Evolutionary conservation across 1,140 invertebrate genomes (phyloP).

Genomic region (Hycleus cichorii): DNA sequence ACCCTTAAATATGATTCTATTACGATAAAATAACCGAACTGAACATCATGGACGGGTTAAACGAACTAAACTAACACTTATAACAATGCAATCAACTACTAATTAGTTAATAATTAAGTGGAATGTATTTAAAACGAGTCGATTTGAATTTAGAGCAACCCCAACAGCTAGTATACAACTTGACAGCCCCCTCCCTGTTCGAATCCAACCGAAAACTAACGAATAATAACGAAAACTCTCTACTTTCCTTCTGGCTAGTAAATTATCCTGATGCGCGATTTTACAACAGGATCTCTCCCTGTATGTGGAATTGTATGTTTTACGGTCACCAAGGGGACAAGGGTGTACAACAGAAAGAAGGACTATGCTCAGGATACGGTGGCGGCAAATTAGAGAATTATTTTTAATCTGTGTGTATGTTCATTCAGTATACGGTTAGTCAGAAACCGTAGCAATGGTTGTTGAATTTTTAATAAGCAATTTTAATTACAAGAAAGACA

Average conservation of each 20-base stretch:
- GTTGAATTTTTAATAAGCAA: too few relatives aligned
- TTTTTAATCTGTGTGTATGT: too few relatives aligned
- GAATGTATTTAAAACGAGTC: conserved; percentile 33
- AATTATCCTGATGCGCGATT: conserved; percentile 21
- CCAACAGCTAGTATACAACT: conserved; percentile 19
- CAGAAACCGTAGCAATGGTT: too few relatives aligned
- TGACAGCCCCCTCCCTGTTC: conserved; percentile 18
- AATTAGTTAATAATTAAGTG: conserved; percentile 33
- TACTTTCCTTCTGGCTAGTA: neutral
- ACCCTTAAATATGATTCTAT: neutral
- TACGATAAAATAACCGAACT: neutral
- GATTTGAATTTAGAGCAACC: conserved; percentile 36
- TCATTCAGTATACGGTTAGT: too few relatives aligned
- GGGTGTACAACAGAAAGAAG: too few relatives aligned
- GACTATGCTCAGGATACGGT: too few relatives aligned
- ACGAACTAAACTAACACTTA: conserved; percentile 22
- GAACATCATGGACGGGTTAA: conserved; percentile 18
- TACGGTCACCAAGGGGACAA: too few relatives aligned
- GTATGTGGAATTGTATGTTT: too few relatives aligned
- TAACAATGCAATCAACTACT: conserved; percentile 27
- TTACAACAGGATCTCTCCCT: neutral
- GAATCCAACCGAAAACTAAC: conserved; percentile 10
- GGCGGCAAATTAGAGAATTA: too few relatives aligned
- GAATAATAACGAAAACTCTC: conserved; percentile 8
- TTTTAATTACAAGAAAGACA: too few relatives aligned